Evolutionary conservation across 2,888 invertebrate genomes (phyloP).

Genomic region (Kryphioiulus occultus): DNA sequence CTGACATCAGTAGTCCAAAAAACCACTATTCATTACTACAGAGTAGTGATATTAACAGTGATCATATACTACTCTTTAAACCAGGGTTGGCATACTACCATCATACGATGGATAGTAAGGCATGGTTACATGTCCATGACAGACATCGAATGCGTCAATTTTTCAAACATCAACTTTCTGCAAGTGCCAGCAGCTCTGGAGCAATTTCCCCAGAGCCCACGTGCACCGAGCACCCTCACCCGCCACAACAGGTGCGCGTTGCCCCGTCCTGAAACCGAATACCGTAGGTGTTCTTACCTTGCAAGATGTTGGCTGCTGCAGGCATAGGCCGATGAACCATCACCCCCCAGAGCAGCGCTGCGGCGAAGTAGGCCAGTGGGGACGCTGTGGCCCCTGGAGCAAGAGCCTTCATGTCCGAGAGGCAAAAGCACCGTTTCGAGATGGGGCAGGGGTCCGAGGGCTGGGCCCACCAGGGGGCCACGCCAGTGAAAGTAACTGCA

Average conservation of each 20-base stretch:
- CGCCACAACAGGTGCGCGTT: neutral
- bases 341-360: neutral
- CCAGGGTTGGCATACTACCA: too few relatives aligned
- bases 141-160: too few relatives aligned
- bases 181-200: too few relatives aligned
- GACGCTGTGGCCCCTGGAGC: neutral
- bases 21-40: too few relatives aligned
- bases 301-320: neutral
- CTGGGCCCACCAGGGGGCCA: neutral
- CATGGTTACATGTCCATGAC: too few relatives aligned
- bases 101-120: too few relatives aligned
- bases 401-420: neutral
- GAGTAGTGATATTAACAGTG: too few relatives aligned
- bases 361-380: neutral
- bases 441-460: neutral
- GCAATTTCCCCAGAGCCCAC: neutral
- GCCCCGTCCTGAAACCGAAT: neutral
- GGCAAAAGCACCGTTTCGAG: neutral
- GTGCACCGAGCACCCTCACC: neutral
- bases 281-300: neutral
- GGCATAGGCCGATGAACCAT: conserved; percentile 7
- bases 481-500: too few relatives aligned
- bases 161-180: too few relatives aligned
- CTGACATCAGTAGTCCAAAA: too few relatives aligned
- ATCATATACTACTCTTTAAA: too few relatives aligned